These are phyloP conservation scores for Nesoenas mayeri DNA, from an alignment of 2,113 vertebrate species.

Conservation along the genomic window DNA sequence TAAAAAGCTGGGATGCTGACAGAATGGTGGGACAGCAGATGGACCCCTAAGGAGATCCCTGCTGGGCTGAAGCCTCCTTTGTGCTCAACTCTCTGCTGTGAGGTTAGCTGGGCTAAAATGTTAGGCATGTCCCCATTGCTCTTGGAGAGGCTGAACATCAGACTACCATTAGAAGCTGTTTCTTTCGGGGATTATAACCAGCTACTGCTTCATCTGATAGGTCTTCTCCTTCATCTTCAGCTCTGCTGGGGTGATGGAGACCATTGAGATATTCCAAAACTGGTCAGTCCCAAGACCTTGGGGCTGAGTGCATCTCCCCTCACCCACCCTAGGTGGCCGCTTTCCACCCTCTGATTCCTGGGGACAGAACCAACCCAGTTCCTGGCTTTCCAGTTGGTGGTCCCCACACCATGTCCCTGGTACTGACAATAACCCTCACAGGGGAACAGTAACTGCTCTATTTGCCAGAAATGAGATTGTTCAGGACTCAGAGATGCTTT, in stretches of 20 bases:
- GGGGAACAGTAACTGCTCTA: accelerated
- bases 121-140: neutral
- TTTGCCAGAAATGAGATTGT: neutral
- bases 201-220: neutral
- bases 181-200: neutral
- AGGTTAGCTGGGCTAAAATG: neutral
- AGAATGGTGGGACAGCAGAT: accelerated
- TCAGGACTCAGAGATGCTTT: too few species aligned
- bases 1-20: accelerated
- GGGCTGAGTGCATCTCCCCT: neutral
- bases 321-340: neutral
- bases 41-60: accelerated
- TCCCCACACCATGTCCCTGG: too few species aligned
- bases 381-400: neutral
- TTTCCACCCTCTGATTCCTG: neutral
- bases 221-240: neutral
- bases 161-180: neutral
- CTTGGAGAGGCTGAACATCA: neutral
- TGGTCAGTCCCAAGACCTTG: neutral
- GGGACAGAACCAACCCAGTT: neutral
- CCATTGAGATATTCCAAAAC: neutral
- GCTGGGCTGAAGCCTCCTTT: neutral
- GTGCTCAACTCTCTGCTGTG: neutral
- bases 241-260: neutral
- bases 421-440: neutral